Evolutionary conservation across 2,888 invertebrate genomes (phyloP).

Genomic region (Ormia ochracea): DNA sequence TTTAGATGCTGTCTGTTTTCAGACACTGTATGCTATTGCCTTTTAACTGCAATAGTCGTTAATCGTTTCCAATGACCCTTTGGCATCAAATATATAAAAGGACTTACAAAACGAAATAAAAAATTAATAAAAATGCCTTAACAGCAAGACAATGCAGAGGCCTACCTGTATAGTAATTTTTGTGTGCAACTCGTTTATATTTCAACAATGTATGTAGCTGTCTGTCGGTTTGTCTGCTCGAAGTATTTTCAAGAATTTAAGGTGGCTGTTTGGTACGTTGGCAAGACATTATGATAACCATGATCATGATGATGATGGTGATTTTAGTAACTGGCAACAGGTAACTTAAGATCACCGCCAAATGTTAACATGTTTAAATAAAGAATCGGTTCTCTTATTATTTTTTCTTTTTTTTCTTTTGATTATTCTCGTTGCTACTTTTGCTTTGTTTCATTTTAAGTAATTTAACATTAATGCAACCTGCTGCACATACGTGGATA

Average conservation of each 20-base stretch:
- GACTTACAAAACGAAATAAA: constrained; percentile 9
- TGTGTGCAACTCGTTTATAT: constrained; percentile 18
- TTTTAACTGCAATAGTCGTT: constrained; percentile 56
- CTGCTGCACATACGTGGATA: too few relatives aligned
- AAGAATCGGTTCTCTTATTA: constrained; percentile 39
- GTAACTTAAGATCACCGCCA: constrained; percentile 59
- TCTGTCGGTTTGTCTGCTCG: background rate
- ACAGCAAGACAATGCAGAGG: constrained; percentile 54
- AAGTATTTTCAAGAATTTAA: constrained; percentile 14
- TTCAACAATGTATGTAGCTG: background rate
- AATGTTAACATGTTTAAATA: constrained; percentile 53
- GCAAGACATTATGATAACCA: constrained; percentile 13
- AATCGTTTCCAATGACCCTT: constrained; percentile 62
- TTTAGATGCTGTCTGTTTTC: background rate
- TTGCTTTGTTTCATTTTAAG: constrained; percentile 27
- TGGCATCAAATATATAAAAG: constrained; percentile 48
- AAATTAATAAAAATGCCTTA: constrained; percentile 30
- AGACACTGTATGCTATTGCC: constrained; percentile 10
- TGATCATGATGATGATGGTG: constrained; percentile 25
- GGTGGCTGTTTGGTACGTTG: constrained; percentile 12
- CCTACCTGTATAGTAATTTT: constrained; percentile 39
- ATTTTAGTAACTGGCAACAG: constrained; percentile 53
- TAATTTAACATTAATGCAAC: constrained; percentile 52
- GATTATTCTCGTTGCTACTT: too few relatives aligned
- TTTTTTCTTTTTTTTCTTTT: background rate